Evolutionary conservation across 2,113 vertebrate genomes (phyloP).

Genomic region (Caretta caretta): DNA sequence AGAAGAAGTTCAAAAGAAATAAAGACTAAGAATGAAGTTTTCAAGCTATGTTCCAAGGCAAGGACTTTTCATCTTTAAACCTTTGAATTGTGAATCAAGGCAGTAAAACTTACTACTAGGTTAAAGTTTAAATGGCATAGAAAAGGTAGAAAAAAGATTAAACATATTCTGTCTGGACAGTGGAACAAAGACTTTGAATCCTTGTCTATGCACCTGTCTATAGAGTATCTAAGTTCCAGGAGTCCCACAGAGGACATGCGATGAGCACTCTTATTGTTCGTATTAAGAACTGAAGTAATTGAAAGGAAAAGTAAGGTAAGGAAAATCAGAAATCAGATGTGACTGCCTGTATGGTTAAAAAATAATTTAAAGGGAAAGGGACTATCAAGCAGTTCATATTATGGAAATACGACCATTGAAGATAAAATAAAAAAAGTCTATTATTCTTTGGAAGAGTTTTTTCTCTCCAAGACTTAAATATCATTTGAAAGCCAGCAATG

Average conservation of each 20-base stretch:
- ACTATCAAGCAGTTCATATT: conserved; percentile 82
- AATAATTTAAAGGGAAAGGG: conserved; percentile 85
- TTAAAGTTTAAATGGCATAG: conserved; percentile 89
- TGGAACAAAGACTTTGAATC: conserved; percentile 84
- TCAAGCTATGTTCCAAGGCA: conserved; percentile 82
- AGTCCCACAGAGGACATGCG: conserved; percentile 79
- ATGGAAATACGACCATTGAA: conserved; percentile 83
- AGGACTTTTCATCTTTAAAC: conserved; percentile 83
- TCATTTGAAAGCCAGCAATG: conserved; percentile 73
- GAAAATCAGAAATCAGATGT: conserved; percentile 74
- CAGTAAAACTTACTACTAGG: conserved; percentile 87
- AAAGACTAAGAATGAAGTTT: conserved; percentile 82
- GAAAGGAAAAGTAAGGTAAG: conserved; percentile 86
- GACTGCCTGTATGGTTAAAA: conserved; percentile 83
- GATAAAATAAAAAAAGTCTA: conserved; percentile 72
- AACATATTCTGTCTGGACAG: conserved; percentile 80
- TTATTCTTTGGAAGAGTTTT: conserved; percentile 81
- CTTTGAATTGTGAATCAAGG: conserved; percentile 86
- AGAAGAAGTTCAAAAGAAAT: conserved; percentile 84
- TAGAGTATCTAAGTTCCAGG: conserved; percentile 76
- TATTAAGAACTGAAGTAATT: conserved; percentile 84
- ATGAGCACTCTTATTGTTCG: conserved; percentile 81
- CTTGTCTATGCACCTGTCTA: conserved; percentile 82
- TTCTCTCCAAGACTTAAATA: conserved; percentile 73
- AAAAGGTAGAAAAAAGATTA: conserved; percentile 84